Percentiles rank a stretch among this genome's conserved stretches.
phyloP scores from a whole-genome alignment of 1,140 invertebrate species.

The Anthonomus grandis region DNA sequence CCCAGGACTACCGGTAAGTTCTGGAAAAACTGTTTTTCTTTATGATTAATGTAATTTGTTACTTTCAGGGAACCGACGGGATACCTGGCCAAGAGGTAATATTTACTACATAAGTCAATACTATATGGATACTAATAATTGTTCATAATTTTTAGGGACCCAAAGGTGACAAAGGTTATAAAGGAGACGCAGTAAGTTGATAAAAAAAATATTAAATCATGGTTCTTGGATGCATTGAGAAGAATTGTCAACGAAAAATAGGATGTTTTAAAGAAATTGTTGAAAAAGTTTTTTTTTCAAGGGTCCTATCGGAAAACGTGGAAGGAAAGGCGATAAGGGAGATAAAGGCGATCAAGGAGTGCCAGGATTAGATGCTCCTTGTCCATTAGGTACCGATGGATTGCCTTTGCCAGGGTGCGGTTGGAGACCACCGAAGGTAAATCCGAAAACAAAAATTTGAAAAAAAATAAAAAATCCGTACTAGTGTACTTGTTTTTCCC shows the following conservation, averaged over 20 bases:
- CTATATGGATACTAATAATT: not conserved
- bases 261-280: not conserved
- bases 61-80: slow-evolving; percentile 84
- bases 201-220: no score
- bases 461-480: no score
- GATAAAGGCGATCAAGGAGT: slow-evolving; percentile 93
- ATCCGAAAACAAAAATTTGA: no score
- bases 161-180: slow-evolving; percentile 83
- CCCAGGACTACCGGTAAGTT: slow-evolving; percentile 84
- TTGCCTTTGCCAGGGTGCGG: slow-evolving; percentile 92
- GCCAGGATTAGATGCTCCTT: slow-evolving; percentile 94
- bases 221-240: no score
- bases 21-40: not conserved
- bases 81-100: slow-evolving; percentile 85
- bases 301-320: slow-evolving; percentile 85
- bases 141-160: slow-evolving; percentile 63
- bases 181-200: slow-evolving; percentile 82
- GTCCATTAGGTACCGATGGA: slow-evolving; percentile 90
- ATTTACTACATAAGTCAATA: slow-evolving; percentile 11
- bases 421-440: slow-evolving; percentile 83
- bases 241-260: not conserved
- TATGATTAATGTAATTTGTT: slow-evolving; percentile 24
- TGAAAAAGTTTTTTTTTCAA: slow-evolving; percentile 46
- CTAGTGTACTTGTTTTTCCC: no score
- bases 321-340: slow-evolving; percentile 85